phyloP scores from a whole-genome alignment of 2,113 vertebrate species.

The Poeciliopsis turrubarensis region DNA sequence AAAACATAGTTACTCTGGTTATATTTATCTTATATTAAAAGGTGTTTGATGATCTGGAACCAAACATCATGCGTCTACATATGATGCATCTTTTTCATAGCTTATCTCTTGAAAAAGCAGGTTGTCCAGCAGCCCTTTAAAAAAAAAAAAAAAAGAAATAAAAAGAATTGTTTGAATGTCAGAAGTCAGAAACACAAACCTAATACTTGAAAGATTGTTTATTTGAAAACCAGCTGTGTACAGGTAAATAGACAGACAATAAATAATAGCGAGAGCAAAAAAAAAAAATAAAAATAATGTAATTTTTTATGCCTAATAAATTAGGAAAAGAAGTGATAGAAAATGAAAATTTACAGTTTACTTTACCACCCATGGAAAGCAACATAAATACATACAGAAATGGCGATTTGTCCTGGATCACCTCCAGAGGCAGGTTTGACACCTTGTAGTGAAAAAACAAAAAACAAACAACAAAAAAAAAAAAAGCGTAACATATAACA shows the following conservation, averaged over 20 bases:
- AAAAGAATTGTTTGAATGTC: not conserved
- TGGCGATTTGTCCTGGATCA: conserved; percentile 27
- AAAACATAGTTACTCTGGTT: too few relatives aligned
- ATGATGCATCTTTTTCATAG: too few relatives aligned
- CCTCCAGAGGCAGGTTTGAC: conserved; percentile 16
- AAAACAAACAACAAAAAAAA: not conserved
- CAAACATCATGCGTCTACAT: too few relatives aligned
- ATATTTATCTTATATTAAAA: too few relatives aligned
- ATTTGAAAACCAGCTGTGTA: conserved; percentile 80
- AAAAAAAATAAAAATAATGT: conserved; percentile 5
- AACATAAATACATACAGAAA: conserved; percentile 54
- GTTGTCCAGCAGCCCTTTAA: too few relatives aligned
- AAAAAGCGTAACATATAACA: conserved; percentile 9
- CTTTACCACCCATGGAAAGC: conserved; percentile 32
- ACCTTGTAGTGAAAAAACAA: not conserved
- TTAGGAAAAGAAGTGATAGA: conserved; percentile 35
- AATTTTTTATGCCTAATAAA: conserved; percentile 48
- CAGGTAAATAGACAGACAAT: conserved; percentile 75
- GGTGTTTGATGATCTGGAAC: too few relatives aligned
- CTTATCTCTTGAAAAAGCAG: too few relatives aligned
- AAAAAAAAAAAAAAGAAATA: too few relatives aligned
- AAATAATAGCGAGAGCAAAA: conserved; percentile 76
- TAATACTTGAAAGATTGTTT: conserved; percentile 72
- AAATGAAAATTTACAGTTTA: conserved; percentile 29
- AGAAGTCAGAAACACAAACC: not conserved